These are phyloP conservation scores for Anas capensis DNA, from an alignment of 2,797 vertebrate genomes.

Conservation along the genomic window DNA sequence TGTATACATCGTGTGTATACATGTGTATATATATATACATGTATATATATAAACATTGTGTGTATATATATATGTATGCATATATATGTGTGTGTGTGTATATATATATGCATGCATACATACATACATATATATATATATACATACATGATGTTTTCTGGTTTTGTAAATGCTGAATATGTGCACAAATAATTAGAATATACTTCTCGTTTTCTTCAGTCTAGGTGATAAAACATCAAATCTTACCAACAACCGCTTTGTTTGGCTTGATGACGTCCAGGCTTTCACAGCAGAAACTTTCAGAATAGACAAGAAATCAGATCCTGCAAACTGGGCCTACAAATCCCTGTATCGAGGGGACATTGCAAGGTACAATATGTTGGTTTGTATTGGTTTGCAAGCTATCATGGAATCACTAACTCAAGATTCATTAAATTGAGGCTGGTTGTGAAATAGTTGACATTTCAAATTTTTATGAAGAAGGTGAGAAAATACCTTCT, in stretches of 20 bases:
- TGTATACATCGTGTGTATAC: no score
- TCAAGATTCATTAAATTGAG: not conserved
- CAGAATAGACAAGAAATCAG: conserved; percentile 89
- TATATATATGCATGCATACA: no score
- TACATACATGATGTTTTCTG: not conserved
- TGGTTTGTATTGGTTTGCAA: not conserved
- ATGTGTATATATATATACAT: no score
- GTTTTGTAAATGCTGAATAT: not conserved
- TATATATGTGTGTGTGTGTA: no score
- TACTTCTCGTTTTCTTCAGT: conserved; percentile 63
- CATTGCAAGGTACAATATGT: conserved; percentile 86
- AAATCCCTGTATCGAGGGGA: conserved; percentile 94
- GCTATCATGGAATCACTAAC: not conserved
- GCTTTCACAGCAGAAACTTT: conserved; percentile 80
- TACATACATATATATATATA: no score
- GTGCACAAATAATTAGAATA: not conserved
- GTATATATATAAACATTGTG: no score
- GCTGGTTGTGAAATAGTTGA: not conserved
- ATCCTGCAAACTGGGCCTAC: conserved; percentile 94
- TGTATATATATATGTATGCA: no score
- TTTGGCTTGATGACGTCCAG: conserved; percentile 92
- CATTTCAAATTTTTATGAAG: not conserved
- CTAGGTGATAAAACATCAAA: conserved; percentile 21
- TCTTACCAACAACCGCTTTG: conserved; percentile 51
- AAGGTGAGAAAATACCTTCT: not conserved